Percentiles rank a stretch among this genome's conserved stretches.
These are phyloP conservation scores for Rhyacichthys aspro DNA, from an alignment of 2,797 vertebrate genomes.

Conservation along the genomic window DNA sequence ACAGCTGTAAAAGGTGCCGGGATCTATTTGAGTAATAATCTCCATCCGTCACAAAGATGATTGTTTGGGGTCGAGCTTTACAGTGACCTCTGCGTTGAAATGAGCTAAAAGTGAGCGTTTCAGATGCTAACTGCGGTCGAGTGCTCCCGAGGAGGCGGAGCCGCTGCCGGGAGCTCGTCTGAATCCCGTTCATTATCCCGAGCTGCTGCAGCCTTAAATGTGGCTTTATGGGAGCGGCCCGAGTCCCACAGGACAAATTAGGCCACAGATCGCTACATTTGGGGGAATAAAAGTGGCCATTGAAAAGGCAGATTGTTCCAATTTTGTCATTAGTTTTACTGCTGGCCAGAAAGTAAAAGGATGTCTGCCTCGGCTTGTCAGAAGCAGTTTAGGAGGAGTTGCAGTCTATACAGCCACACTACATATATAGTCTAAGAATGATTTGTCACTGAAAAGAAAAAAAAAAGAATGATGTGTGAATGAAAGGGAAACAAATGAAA, in stretches of 20 bases:
- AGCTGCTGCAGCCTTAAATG: slow-evolving; percentile 53
- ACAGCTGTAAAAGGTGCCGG: slow-evolving; percentile 28
- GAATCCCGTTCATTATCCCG: slow-evolving; percentile 67
- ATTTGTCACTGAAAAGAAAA: no score
- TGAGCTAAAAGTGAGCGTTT: slow-evolving; percentile 13
- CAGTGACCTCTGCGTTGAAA: slow-evolving; percentile 33
- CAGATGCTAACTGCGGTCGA: neutral
- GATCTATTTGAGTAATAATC: slow-evolving; percentile 23
- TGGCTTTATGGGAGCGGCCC: slow-evolving; percentile 55
- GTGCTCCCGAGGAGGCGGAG: slow-evolving; percentile 18
- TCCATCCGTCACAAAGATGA: slow-evolving; percentile 24
- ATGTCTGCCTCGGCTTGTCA: slow-evolving; percentile 33
- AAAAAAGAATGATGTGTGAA: no score
- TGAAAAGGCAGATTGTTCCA: slow-evolving; percentile 75
- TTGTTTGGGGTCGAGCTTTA: slow-evolving; percentile 16
- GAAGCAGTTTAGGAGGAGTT: slow-evolving; percentile 9
- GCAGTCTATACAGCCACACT: neutral
- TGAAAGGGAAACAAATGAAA: no score
- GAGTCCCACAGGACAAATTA: slow-evolving; percentile 77
- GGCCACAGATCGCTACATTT: slow-evolving; percentile 57
- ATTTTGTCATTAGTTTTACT: slow-evolving; percentile 78
- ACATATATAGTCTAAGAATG: neutral
- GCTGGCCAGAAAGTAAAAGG: slow-evolving; percentile 39
- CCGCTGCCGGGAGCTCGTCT: slow-evolving; percentile 49
- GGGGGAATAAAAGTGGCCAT: slow-evolving; percentile 73